Evolutionary conservation across 2,797 vertebrate genomes (phyloP), one percentile per base, ranked within the genome.

Genomic region (Oreochromis grahami): DNA sequence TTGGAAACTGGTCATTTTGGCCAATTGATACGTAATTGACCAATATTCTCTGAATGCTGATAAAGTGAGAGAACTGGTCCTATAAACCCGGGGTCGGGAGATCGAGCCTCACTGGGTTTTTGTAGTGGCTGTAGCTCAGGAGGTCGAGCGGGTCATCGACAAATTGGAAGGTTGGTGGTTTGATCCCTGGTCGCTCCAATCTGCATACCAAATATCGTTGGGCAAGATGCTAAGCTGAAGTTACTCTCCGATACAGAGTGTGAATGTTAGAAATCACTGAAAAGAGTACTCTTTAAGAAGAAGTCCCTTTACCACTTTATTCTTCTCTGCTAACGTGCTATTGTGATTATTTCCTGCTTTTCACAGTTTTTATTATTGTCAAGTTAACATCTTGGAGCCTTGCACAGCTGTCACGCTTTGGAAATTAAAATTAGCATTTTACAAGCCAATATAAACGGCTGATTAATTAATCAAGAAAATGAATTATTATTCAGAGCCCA

Each of bases 151-250:
- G 9, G 19, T 63, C 19, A 0, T 63, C 58, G 7, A 63, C 34
- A 63, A 63, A 63, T 2, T 19, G 56, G 36, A 38, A 38, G 58
- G 58, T 63, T 38, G 58, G 34, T 2, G 58, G 19, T 63, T 63
- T 63, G 58, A 36, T 63, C 11, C 0, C 10, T 3, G 58, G 34
- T 6, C 0, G 34, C 34, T 63, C 58, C 34, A 3, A 19, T 0
- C 58, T n/a, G 58, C 58, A 63, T 63, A 0, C 58, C 34, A 13
- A 63, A 21, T 0, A 38, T 38, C 11, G 2, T 5, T 13, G 6
- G 17, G 32, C 58, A 63, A 63, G 19, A 38, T 1, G 34, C 34
- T 63, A 63, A 36, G 32, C 58, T 63, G 19, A 1, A 36, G 19
- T 13, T 3, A 63, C 0, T 63, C 6, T 38, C 19, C 38, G 58